Evolutionary conservation across 2,113 vertebrate genomes (phyloP).

Genomic region (Bolborhynchus lineola): DNA sequence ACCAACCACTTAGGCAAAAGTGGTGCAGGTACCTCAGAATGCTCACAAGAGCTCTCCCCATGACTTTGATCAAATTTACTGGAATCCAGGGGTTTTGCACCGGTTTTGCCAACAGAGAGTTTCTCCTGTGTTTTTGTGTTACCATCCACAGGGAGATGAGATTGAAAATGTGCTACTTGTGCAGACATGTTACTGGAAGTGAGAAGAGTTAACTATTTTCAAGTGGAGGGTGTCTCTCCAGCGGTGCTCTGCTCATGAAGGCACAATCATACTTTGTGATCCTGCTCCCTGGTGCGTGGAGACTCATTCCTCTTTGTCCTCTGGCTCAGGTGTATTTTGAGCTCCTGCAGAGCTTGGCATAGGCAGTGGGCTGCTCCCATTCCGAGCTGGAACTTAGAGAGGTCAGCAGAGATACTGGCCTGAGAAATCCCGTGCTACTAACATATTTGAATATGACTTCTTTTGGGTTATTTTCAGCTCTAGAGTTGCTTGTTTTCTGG

Average conservation of each 20-base stretch:
- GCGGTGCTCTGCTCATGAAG: accelerated
- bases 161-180: neutral
- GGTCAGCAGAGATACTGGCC: neutral
- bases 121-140: neutral
- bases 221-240: neutral
- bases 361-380: neutral
- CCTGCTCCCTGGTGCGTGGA: neutral
- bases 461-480: neutral
- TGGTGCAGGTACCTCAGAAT: neutral
- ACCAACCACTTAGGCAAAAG: neutral
- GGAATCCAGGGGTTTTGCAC: neutral
- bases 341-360: neutral
- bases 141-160: neutral
- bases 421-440: neutral
- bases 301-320: neutral
- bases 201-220: neutral
- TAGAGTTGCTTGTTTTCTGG: neutral
- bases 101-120: neutral
- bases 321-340: neutral
- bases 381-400: neutral
- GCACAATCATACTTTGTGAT: accelerated
- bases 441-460: neutral
- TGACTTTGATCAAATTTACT: neutral
- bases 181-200: neutral
- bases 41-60: neutral